These are phyloP conservation scores for Agonopterix arenella DNA, from an alignment of 2,888 invertebrate species.

Conservation along the genomic window DNA sequence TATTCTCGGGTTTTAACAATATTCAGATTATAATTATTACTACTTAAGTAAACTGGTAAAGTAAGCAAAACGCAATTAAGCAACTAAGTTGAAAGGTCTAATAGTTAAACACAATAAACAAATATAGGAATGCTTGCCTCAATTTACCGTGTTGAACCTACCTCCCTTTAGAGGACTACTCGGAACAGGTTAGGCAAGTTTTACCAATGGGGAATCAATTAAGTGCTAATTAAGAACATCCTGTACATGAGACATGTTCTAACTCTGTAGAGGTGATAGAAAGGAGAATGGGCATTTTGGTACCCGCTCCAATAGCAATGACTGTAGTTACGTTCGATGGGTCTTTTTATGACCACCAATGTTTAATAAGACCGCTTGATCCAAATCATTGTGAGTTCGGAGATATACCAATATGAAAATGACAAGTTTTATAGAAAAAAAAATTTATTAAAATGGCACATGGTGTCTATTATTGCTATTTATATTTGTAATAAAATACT, in stretches of 20 bases:
- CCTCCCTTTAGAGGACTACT: conserved; percentile 7
- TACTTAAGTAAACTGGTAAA: background rate
- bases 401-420: too few relatives aligned
- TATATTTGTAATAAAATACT: too few relatives aligned
- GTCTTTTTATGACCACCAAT: too few relatives aligned
- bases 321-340: too few relatives aligned
- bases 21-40: background rate
- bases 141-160: conserved; percentile 10
- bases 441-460: too few relatives aligned
- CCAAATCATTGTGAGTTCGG: too few relatives aligned
- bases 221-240: conserved; percentile 42
- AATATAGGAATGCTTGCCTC: conserved; percentile 18
- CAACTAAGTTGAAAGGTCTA: conserved; percentile 31
- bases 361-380: too few relatives aligned
- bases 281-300: too few relatives aligned
- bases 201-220: conserved; percentile 31
- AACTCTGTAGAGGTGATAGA: conserved; percentile 13
- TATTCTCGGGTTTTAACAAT: background rate
- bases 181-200: conserved; percentile 7
- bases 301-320: too few relatives aligned
- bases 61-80: conserved; percentile 30
- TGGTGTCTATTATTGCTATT: too few relatives aligned
- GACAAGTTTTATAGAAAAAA: too few relatives aligned
- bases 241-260: conserved; percentile 18
- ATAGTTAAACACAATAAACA: conserved; percentile 34